A percentile compares a stretch with the other conserved stretches of the same genome.
phyloP scores from a whole-genome alignment of 2,113 vertebrate genomes.

The Boleophthalmus pectinirostris region DNA sequence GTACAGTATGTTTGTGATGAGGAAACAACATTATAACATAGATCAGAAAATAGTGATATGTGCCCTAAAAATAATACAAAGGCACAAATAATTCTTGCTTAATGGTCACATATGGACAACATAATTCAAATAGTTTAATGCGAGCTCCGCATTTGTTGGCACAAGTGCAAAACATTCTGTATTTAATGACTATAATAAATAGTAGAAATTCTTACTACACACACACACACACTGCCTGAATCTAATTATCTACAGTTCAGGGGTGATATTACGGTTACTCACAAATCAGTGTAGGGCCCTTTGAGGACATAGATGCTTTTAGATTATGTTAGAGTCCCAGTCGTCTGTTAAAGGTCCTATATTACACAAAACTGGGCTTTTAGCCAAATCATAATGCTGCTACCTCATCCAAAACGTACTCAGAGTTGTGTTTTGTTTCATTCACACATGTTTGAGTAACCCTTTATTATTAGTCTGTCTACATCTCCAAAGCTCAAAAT shows the following conservation, averaged over 20 bases:
- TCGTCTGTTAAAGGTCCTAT: not conserved
- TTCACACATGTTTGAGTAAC: too few relatives aligned
- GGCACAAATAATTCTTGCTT: too few relatives aligned
- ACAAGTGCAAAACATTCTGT: not conserved
- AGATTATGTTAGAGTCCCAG: conserved; percentile 31
- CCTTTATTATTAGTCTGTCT: too few relatives aligned
- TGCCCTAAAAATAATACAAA: not conserved
- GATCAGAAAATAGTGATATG: not conserved
- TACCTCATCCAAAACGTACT: too few relatives aligned
- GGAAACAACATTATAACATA: too few relatives aligned
- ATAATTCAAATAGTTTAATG: not conserved
- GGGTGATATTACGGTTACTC: conserved; percentile 51
- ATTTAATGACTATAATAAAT: not conserved
- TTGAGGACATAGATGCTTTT: conserved; percentile 39
- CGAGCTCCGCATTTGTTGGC: not conserved
- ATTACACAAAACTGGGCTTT: too few relatives aligned
- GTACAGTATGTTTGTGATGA: too few relatives aligned
- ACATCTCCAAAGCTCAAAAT: too few relatives aligned
- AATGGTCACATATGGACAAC: not conserved
- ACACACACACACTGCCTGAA: conserved; percentile 17
- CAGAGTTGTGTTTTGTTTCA: too few relatives aligned
- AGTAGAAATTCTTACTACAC: conserved; percentile 21
- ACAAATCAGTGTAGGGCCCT: conserved; percentile 48
- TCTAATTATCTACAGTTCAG: conserved; percentile 59
- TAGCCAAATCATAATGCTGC: too few relatives aligned